These are phyloP conservation scores for Drosophila hawaiiensis DNA, from an alignment of 2,888 invertebrate genomes.

Conservation along the genomic window DNA sequence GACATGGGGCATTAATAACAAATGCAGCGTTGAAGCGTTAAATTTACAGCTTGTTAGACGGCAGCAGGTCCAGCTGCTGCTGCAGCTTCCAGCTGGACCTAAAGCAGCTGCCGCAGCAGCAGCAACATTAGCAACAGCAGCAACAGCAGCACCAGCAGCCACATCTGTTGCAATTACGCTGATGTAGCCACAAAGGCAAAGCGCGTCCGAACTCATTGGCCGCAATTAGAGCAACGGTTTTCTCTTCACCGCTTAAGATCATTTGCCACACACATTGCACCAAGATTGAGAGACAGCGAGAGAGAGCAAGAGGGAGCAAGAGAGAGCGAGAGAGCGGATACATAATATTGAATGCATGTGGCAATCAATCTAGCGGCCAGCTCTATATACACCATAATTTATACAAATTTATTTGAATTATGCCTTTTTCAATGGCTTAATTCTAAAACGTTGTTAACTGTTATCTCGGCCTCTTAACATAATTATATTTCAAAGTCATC, in stretches of 20 bases:
- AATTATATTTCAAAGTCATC: constrained; percentile 34
- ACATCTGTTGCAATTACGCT: constrained; percentile 72
- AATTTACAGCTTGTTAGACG: constrained; percentile 81
- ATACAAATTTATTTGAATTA: constrained; percentile 60
- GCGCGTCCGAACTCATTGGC: constrained; percentile 67
- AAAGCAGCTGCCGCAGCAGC: constrained; percentile 39
- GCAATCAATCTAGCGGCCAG: constrained; percentile 54
- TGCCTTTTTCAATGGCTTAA: constrained; percentile 47
- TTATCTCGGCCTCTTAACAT: constrained; percentile 16
- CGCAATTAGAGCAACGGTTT: constrained; percentile 79
- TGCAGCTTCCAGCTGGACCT: constrained; percentile 33
- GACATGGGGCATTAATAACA: constrained; percentile 60
- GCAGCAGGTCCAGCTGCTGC: constrained; percentile 58
- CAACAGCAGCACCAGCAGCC: constrained; percentile 19
- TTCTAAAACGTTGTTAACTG: constrained; percentile 8
- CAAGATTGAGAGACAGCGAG: constrained; percentile 1
- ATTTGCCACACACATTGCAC: constrained; percentile 76
- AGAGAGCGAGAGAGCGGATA: constrained; percentile 2
- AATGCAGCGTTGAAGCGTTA: constrained; percentile 80
- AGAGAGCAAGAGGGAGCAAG: constrained; percentile 21
- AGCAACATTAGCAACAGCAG: constrained; percentile 10
- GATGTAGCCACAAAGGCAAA: constrained; percentile 57
- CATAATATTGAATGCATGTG: constrained; percentile 20
- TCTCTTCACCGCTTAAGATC: constrained; percentile 63
- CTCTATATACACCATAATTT: constrained; percentile 38